A percentile compares a stretch with the other conserved stretches of the same genome.
Evolutionary conservation across 1,140 invertebrate species (phyloP).

Genomic region (Aleiodes sp.): DNA sequence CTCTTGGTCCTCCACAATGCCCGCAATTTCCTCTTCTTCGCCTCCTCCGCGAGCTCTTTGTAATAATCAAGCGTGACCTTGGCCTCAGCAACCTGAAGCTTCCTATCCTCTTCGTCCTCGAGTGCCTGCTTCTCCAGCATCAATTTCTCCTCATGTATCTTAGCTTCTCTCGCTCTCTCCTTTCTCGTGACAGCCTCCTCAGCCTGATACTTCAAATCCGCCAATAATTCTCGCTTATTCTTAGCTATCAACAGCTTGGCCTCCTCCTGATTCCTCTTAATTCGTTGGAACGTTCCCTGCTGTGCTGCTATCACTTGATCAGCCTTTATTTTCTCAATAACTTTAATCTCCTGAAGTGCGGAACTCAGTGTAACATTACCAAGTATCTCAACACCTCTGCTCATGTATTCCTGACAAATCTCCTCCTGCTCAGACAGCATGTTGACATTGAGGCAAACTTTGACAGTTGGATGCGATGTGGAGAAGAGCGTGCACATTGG

Average conservation of each 20-base stretch:
- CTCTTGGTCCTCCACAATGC: slow-evolving; percentile 71
- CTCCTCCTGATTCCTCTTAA: slow-evolving; percentile 52
- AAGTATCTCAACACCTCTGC: slow-evolving; percentile 47
- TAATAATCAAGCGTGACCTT: slow-evolving; percentile 69
- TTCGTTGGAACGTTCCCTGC: slow-evolving; percentile 47
- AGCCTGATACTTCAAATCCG: slow-evolving; percentile 63
- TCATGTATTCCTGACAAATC: slow-evolving; percentile 64
- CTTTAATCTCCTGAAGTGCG: slow-evolving; percentile 52
- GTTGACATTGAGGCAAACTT: slow-evolving; percentile 67
- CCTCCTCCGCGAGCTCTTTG: slow-evolving; percentile 67
- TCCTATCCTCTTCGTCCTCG: slow-evolving; percentile 49
- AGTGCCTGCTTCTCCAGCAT: slow-evolving; percentile 56
- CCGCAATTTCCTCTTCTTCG: slow-evolving; percentile 66
- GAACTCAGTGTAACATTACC: slow-evolving; percentile 51
- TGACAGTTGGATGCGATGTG: slow-evolving; percentile 66
- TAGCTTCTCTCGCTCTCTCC: slow-evolving; percentile 58
- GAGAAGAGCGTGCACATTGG: slow-evolving; percentile 67
- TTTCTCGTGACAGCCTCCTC: slow-evolving; percentile 60
- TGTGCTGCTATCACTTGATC: slow-evolving; percentile 52
- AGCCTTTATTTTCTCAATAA: slow-evolving; percentile 46
- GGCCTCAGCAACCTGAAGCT: slow-evolving; percentile 47
- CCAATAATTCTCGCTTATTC: slow-evolving; percentile 55
- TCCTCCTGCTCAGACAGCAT: slow-evolving; percentile 66
- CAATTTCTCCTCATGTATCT: slow-evolving; percentile 64
- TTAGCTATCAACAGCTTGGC: slow-evolving; percentile 55